A percentile compares a stretch with the other conserved stretches of the same genome.
phyloP scores from a whole-genome alignment of 2,113 vertebrate genomes.

The Hydrolagus affinis region DNA sequence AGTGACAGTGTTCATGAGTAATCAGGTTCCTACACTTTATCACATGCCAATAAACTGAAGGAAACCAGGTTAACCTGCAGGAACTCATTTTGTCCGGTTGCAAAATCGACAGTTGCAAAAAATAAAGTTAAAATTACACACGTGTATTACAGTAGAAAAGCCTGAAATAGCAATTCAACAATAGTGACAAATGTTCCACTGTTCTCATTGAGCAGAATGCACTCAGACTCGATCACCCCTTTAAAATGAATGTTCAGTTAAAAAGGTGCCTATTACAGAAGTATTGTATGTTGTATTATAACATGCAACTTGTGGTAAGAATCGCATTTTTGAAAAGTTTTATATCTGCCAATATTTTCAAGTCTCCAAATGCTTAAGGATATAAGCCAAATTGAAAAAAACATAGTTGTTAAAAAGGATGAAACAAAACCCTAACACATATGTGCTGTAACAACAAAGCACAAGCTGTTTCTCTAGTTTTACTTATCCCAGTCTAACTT shows the following conservation, averaged over 20 bases:
- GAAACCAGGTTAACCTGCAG: background rate
- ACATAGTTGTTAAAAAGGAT: conserved; percentile 30
- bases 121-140: background rate
- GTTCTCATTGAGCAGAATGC: background rate
- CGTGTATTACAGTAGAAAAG: background rate
- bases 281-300: background rate
- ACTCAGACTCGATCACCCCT: conserved; percentile 2
- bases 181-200: background rate
- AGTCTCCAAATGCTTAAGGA: conserved; percentile 30
- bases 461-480: conserved; percentile 32
- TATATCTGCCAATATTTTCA: conserved; percentile 26
- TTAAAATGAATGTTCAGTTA: background rate
- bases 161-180: background rate
- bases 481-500: conserved; percentile 30
- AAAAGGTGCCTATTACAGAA: background rate
- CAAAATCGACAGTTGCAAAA: background rate
- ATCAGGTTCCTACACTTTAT: background rate
- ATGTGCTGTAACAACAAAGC: conserved; percentile 32
- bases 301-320: conserved; percentile 16
- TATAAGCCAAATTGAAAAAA: conserved; percentile 32
- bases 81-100: background rate
- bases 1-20: background rate
- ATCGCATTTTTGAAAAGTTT: conserved; percentile 22
- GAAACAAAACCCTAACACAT: conserved; percentile 33
- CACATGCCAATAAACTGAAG: background rate